Conservation (phyloP, 2,797 vertebrate species). For the Urophycis tenuis region DNA sequence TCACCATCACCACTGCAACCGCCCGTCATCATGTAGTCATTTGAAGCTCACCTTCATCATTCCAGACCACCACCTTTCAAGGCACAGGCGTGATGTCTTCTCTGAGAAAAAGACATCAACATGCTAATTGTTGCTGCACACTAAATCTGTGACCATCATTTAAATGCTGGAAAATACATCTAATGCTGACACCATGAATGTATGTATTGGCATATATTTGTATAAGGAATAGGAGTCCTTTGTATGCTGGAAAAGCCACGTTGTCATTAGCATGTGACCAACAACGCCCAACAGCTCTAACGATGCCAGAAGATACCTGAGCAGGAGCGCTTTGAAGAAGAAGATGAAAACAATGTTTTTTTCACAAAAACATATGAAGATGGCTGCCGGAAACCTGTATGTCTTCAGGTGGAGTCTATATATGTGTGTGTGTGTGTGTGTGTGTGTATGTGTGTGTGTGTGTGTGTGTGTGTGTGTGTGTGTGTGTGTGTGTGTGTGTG, state of each 20-base stretch:
- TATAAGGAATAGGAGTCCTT: conserved; percentile 17
- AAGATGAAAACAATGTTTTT: conserved; percentile 17
- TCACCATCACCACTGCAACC: conserved; percentile 20
- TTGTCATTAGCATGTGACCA: conserved; percentile 64
- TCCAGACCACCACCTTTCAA: conserved; percentile 21
- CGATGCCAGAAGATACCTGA: conserved; percentile 61
- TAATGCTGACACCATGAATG: conserved; percentile 47
- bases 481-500: background rate
- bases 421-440: conserved; percentile 3
- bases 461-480: background rate
- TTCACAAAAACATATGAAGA: conserved; percentile 49
- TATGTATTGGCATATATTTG: background rate
- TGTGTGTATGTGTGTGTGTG: background rate
- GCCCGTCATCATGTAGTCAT: conserved; percentile 13
- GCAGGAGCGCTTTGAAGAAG: conserved; percentile 57
- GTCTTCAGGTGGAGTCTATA: conserved; percentile 50
- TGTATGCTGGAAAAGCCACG: conserved; percentile 50
- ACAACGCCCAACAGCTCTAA: conserved; percentile 62
- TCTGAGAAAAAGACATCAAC: conserved; percentile 41
- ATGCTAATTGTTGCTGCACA: conserved; percentile 41
- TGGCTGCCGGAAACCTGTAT: conserved; percentile 32
- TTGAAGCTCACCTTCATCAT: conserved; percentile 43
- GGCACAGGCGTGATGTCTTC: conserved; percentile 26
- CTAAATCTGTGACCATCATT: conserved; percentile 41
- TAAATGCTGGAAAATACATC: conserved; percentile 38